Evolutionary conservation across 1,140 invertebrate genomes (phyloP).

Genomic region (Drosophila nikananu): DNA sequence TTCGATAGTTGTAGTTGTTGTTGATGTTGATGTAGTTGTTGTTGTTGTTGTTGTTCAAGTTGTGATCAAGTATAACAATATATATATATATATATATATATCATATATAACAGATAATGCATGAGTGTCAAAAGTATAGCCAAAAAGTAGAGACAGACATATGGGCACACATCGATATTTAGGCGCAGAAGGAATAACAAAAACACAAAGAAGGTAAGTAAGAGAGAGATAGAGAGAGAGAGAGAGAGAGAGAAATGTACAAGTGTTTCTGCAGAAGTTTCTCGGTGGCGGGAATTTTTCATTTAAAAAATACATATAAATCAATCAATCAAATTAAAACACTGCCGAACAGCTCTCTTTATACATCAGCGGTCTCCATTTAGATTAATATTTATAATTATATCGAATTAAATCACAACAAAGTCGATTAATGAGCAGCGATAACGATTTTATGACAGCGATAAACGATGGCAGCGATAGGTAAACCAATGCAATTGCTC

Average conservation of each 20-base stretch:
- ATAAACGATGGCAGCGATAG: constrained; percentile 10
- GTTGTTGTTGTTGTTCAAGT: constrained; percentile 66
- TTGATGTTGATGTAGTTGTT: constrained; percentile 9
- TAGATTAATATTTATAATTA: constrained; percentile 7
- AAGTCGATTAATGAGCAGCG: constrained; percentile 29
- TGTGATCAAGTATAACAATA: constrained; percentile 68
- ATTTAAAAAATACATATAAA: constrained; percentile 15
- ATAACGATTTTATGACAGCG: constrained; percentile 33
- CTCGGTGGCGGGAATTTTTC: not conserved
- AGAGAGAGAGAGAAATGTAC: constrained; percentile 40
- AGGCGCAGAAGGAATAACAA: constrained; percentile 31
- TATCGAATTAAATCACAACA: constrained; percentile 36
- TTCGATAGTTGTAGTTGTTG: constrained; percentile 18
- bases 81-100: constrained; percentile 40
- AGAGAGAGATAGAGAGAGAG: constrained; percentile 22
- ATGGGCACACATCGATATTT: constrained; percentile 42
- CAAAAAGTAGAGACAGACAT: constrained; percentile 47
- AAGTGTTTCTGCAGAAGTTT: constrained; percentile 26
- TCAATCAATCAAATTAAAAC: constrained; percentile 20
- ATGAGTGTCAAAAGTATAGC: constrained; percentile 67
- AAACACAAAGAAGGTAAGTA: constrained; percentile 39
- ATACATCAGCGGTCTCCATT: constrained; percentile 3
- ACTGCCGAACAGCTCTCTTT: not conserved
- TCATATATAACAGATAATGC: constrained; percentile 70
- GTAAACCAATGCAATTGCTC: constrained; percentile 7